Base-by-base conservation (phyloP, 2,888 invertebrate genomes). In the Troilus luridus region DNA sequence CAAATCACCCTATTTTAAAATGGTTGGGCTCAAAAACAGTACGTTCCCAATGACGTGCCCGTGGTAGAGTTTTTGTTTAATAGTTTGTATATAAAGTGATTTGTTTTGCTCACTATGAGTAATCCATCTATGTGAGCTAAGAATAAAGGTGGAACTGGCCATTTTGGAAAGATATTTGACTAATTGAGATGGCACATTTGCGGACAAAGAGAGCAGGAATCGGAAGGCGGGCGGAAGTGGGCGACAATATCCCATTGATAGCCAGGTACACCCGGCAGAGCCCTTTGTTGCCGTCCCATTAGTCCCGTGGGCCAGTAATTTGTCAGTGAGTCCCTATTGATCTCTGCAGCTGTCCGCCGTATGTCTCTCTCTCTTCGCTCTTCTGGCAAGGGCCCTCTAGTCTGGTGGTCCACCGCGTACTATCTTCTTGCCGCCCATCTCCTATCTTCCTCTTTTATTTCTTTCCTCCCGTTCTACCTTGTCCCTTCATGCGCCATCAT, bases 331-430 rank as follows among this genome's bases (percentile, higher is more conserved):
- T 58, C 56, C 81, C 85, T 85, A 85, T 85, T 85, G 85, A 85
- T 85, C 85, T 58, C n/a, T 58, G 85, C 85, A 85, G 85, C 85
- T 85, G 85, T 58, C 85, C 56, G 56, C 85, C 85, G 85, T 85
- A 85, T 85, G 85, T 85, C 85, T 85, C 85, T n/a, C 41, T 85
- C 85, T 85, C 85, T n/a, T n/a, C n/a, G n/a, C 56, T 14, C 19
- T 27, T 81, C 81, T 67, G 67, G 67, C 67, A 67, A 77, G 72
- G 8, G 27, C 5, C 14, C 41, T 67, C 24, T 27, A 67, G 67
- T 27, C 24, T 14, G 67, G 67, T 67, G 67, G 67, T 67, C 67
- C 14, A 14, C 24, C 1, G 3, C 27, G 12, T 27, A 27, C 24
- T 14, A 67, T 67, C 67, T 11, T 14, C 41, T 27, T 17, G 0